Conservation (phyloP, 1,140 invertebrate genomes). For the Subanguina moxae region DNA sequence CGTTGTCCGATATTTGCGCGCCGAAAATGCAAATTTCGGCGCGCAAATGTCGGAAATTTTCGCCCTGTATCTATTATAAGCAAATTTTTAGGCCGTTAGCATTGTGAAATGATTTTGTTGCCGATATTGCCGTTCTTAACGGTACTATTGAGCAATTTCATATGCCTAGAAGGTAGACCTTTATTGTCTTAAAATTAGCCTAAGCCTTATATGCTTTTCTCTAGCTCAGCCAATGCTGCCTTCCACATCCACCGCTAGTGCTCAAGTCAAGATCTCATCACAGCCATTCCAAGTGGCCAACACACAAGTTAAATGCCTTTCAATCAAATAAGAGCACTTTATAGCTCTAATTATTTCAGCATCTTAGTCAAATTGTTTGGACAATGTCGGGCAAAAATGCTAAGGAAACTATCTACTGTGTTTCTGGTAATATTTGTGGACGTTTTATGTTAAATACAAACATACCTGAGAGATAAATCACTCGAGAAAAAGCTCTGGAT, state of each 20-base stretch:
- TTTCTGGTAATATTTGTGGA: conserved; percentile 29
- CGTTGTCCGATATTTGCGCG: no score
- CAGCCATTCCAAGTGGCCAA: conserved; percentile 55
- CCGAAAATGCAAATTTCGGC: no score
- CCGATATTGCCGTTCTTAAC: conserved; percentile 3
- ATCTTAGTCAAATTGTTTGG: conserved; percentile 55
- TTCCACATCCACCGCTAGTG: conserved; percentile 20
- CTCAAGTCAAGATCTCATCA: conserved; percentile 56
- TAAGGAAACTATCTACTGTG: conserved; percentile 51
- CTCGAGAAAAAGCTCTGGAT: no score
- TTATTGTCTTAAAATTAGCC: not conserved
- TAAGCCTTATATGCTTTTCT: no score
- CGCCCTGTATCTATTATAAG: not conserved
- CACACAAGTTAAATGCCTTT: conserved; percentile 26
- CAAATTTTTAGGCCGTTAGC: not conserved
- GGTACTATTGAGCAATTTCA: not conserved
- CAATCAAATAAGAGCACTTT: no score
- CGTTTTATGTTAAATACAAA: no score
- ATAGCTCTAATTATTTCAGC: conserved; percentile 1
- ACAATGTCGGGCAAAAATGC: conserved; percentile 51
- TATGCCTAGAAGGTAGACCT: not conserved
- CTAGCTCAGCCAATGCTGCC: no score
- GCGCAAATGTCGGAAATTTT: no score
- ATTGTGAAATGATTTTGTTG: no score
- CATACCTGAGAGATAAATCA: no score